Evolutionary conservation across 1,140 invertebrate species (phyloP).

Genomic region (Pantala flavescens): DNA sequence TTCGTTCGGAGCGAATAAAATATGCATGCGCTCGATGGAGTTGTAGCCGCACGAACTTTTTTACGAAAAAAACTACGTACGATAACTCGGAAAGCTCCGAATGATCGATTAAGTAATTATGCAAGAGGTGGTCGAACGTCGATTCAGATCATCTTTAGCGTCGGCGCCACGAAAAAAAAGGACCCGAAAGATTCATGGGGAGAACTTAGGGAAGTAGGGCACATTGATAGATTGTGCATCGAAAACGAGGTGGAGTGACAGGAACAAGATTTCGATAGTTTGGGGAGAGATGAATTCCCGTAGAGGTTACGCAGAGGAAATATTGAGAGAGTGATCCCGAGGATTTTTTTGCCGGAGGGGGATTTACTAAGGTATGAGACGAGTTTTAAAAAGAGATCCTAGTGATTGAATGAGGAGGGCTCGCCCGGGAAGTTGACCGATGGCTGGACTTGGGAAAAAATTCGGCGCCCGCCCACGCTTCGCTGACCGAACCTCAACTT

Average conservation of each 20-base stretch:
- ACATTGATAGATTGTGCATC: not conserved
- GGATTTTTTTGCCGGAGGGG: not conserved
- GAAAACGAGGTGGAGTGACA: not conserved
- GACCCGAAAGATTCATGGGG: not conserved
- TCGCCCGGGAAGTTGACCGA: not conserved
- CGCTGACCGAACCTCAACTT: too few relatives aligned
- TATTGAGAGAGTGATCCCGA: not conserved
- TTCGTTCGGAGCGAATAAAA: too few relatives aligned
- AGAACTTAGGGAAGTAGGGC: not conserved
- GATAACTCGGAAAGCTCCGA: too few relatives aligned
- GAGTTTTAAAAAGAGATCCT: not conserved
- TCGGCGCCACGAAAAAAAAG: not conserved
- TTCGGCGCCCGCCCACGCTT: too few relatives aligned
- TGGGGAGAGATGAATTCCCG: not conserved
- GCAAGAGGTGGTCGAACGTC: not conserved
- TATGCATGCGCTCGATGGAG: too few relatives aligned
- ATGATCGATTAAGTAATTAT: slow-evolving; percentile 4
- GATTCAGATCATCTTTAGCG: not conserved
- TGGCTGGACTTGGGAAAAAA: not conserved
- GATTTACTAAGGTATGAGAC: not conserved
- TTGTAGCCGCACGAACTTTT: too few relatives aligned
- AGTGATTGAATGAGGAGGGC: not conserved
- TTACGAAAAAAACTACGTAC: too few relatives aligned
- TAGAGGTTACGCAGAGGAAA: not conserved
- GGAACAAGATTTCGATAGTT: not conserved